These are phyloP conservation scores for Pogonognathellus flavescens DNA, from an alignment of 1,140 invertebrate species.

Conservation along the genomic window DNA sequence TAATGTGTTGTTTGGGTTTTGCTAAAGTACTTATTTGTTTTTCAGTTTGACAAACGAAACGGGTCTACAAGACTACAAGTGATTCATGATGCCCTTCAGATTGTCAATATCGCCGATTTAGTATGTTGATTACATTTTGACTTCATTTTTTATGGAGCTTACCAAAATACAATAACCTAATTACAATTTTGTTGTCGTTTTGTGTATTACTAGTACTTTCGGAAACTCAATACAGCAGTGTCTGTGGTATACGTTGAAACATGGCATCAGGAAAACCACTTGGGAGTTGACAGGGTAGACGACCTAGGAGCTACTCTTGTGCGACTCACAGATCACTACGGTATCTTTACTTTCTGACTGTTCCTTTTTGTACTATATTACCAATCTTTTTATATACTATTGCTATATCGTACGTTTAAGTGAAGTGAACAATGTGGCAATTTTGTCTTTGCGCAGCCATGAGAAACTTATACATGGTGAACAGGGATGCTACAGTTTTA, in stretches of 20 bases:
- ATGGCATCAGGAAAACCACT: constrained; percentile 89
- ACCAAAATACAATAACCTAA: neutral
- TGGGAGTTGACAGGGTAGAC: constrained; percentile 82
- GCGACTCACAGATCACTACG: constrained; percentile 90
- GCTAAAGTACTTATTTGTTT: neutral
- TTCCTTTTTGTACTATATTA: neutral
- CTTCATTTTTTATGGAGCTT: no score
- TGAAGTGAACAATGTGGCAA: constrained; percentile 8
- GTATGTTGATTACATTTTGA: constrained; percentile 76
- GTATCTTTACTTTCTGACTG: constrained; percentile 45
- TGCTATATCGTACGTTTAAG: neutral
- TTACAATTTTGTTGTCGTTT: neutral
- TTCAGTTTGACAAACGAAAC: constrained; percentile 88
- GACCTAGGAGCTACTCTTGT: constrained; percentile 88
- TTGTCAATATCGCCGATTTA: constrained; percentile 96
- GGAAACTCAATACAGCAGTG: constrained; percentile 91
- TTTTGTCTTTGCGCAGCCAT: constrained; percentile 19
- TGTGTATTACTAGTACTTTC: constrained; percentile 83
- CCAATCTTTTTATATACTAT: neutral
- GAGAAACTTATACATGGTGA: constrained; percentile 43
- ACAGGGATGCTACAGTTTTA: constrained; percentile 91
- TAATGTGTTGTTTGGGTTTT: no score
- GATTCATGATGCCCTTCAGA: constrained; percentile 94
- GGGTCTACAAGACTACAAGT: constrained; percentile 89
- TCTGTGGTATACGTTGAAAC: constrained; percentile 96